These are phyloP conservation scores for Neotragus moschatus DNA, from an alignment of 2,113 vertebrate genomes.

Conservation along the genomic window DNA sequence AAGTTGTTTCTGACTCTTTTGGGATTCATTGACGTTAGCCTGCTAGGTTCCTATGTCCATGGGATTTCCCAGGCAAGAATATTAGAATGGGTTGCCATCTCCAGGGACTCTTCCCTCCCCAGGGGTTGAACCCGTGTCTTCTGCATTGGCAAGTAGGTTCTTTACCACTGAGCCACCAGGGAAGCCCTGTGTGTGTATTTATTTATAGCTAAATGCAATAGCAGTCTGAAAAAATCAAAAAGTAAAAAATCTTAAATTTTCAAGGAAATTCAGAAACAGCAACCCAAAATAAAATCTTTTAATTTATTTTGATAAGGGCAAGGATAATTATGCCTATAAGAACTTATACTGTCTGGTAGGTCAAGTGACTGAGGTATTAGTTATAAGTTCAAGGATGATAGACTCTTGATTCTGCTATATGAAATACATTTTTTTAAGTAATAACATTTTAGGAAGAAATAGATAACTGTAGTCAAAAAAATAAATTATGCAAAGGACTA, in stretches of 20 bases:
- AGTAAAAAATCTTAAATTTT: not conserved
- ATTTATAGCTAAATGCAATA: not conserved
- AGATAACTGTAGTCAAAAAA: not conserved
- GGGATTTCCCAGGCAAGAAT: not conserved
- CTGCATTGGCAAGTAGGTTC: not conserved
- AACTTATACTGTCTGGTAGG: not conserved
- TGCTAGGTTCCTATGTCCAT: not conserved
- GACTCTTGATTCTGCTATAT: not conserved
- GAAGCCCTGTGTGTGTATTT: not conserved
- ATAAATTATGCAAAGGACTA: not conserved
- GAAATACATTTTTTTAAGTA: slow-evolving; percentile 43
- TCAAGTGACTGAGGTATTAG: not conserved
- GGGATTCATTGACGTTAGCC: not conserved
- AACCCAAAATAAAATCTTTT: not conserved
- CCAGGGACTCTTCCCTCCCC: not conserved
- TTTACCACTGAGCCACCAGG: not conserved
- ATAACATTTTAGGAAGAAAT: slow-evolving; percentile 5
- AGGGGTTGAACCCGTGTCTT: not conserved
- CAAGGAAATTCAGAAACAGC: not conserved
- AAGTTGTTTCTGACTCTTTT: not conserved
- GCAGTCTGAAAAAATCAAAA: not conserved
- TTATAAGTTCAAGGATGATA: slow-evolving; percentile 11
- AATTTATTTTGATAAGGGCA: not conserved
- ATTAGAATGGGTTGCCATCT: not conserved
- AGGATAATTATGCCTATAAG: not conserved